Evolutionary conservation across 2,113 vertebrate species (phyloP), one percentile per base, ranked within the genome.

Genomic region (Rhizomys pruinosus): DNA sequence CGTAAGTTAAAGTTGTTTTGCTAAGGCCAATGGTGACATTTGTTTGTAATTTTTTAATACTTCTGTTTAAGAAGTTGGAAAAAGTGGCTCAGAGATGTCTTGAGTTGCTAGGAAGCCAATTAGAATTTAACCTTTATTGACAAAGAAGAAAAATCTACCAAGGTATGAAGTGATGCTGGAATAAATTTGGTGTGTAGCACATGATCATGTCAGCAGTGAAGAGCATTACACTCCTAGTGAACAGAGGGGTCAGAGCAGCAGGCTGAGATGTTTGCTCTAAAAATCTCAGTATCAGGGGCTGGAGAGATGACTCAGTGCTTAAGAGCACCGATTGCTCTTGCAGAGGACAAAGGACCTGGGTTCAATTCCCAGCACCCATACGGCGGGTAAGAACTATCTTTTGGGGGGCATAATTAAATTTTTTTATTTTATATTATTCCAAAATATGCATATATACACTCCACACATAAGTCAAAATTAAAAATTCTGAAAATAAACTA

Each of bases 61-160:
- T 77, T 89, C 37, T 89, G 59, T 37, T 61, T n/a, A 74, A 71
- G 76, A 52, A 42, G 52, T 61, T 63, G 68, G 19, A 59, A 39
- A 61, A 63, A 68, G 66, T 68, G 47, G 37, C 23, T 84, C 52
- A 93, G 69, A 91, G 78, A 44, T 25, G 17, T 25, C 34, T 76
- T 55, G 52, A 61, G 37, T 32, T 25, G 39, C 6, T 55, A 57
- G 12, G 52, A 90, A 89, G n/a, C 32, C 34, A 7, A 34, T 76
- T 71, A 78, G 84, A 78, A 93, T 63, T 91, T 73, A 34, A 23
- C 25, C 32, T 94, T 82, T 44, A 37, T 57, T 17, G 59, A 59
- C 61, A 44, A 34, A 42, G 42, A 61, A 57, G 15, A 59, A 64
- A 69, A 25, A 25, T 68, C 32, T 61, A 39, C 66, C 37, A 63